Evolutionary conservation across 2,797 vertebrate species (phyloP), one percentile per base, ranked within the genome.

Genomic region (Eulemur coronatus): DNA sequence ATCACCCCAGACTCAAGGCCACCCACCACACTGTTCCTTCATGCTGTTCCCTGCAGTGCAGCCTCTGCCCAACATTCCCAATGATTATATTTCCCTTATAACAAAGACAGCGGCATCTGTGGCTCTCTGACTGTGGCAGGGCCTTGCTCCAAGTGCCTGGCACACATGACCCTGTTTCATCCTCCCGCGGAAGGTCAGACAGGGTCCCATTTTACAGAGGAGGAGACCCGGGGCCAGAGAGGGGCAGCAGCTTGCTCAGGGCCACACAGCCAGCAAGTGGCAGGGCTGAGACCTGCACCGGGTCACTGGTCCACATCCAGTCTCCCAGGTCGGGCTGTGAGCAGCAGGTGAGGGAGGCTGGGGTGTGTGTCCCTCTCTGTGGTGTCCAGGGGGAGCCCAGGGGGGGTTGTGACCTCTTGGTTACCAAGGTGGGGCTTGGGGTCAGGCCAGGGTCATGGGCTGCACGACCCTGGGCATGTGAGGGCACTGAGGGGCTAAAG

Each of bases 11-110:
- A 17, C 52, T 76, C 89, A 26, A 50, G 30, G 43, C 50, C 12
- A 48, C 4, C 22, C 3, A 1, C 65, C 7, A 8, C 0, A 9
- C 46, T 28, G 12, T 22, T 24, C 69, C 48, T 26, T 12, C 22
- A 84, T 0, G 20, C 48, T 26, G 11, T 5, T 35, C 59, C 59
- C 35, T 26, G 10, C n/a, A 5, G 2, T 7, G 33, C 14, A 15
- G 65, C 43, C 69, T 38, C 18, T 24, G 35, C 30, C 48, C 24
- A 0, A 5, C 59, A 10, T 46, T 52, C 24, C 33, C 63, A 63
- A 4, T 33, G 48, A 24, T 38, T 59, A 59, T 35, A 61, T 1
- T 2, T 73, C 41, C 26, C 22, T 57, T 30, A 0, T 24, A 33
- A n/a, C 4, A 15, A 67, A 85, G 84, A 65, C 18, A 2, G 43